Evolutionary conservation across 2,113 vertebrate genomes (phyloP), one percentile per base, ranked within the genome.

Genomic region (Salminus brasiliensis): DNA sequence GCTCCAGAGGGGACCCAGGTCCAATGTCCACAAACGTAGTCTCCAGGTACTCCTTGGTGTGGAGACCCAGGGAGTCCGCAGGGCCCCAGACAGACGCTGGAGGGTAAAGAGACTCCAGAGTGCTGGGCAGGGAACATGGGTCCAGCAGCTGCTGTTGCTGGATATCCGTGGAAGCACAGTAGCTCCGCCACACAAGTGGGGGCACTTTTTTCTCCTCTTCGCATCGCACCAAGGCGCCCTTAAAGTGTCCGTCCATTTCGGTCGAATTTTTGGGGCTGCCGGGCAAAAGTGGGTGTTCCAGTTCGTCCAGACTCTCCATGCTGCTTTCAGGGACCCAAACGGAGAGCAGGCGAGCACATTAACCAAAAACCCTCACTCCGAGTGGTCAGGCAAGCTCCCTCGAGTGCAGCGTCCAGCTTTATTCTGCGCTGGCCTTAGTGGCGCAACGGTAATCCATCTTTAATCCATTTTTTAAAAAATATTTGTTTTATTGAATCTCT

Each of bases 1-100:
- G 91, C 82, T 94, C 92, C 86, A 93, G 85, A 0, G 86, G 85
- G 10, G 90, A 91, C 30, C 91, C 88, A 4, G 92, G 93, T 5
- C 86, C 84, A n/a, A 93, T 87, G 84, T 94, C 93, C 84, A 94
- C 92, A 65, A 94, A 94, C 1, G 93, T 93, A 68, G 93, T 94
- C 88, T 94, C 93, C 83, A 94, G 84, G 83, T 93, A 94, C 81
- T 94, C 93, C 82, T 92, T 94, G 84, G 80, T 91, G 63, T 92
- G 89, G 52, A 87, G 76, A 18, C 76, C 73, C 65, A 93, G 78
- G 57, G 92, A 85, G 80, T 93, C 90, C 6, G 85, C 18, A 57
- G 88, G 84, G n/a, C 88, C 88, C 93, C 93, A 94, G 60, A 92
- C 74, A 30, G 91, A 88, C 4, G 87, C 87, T 0, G 88, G 62